A percentile compares a stretch with the other conserved stretches of the same genome.
Evolutionary conservation across 2,888 invertebrate species (phyloP).

Genomic region (Globia sparganii): DNA sequence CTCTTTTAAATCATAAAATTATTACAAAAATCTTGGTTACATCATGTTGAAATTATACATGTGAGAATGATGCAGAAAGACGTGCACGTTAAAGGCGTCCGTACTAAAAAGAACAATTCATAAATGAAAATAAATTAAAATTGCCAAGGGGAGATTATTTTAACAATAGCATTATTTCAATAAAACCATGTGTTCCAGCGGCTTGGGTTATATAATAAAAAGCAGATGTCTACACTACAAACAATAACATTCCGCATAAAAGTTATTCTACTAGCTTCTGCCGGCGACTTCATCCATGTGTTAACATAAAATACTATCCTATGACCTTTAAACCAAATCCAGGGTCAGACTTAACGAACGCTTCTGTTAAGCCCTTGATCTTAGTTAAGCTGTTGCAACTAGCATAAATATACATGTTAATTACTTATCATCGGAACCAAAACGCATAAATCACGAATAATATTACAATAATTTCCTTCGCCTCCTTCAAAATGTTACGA

Average conservation of each 20-base stretch:
- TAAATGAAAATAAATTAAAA: no score
- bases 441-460: constrained; percentile 7
- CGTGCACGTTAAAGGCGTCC: no score
- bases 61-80: no score
- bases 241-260: neutral
- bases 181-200: neutral
- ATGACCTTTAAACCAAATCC: neutral
- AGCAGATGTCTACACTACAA: neutral
- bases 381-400: constrained; percentile 9
- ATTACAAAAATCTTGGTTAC: no score
- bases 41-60: no score
- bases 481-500: constrained; percentile 5
- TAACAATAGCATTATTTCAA: neutral
- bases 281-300: neutral
- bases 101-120: no score
- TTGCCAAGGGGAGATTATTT: no score
- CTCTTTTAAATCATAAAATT: no score
- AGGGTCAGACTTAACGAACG: constrained; percentile 7
- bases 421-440: neutral
- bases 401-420: neutral
- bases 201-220: neutral
- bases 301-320: neutral
- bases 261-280: neutral
- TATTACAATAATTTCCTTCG: neutral
- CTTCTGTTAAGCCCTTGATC: constrained; percentile 4